These are phyloP conservation scores for Phenganax subtilis DNA, from an alignment of 92 coral and sea anemone species.

Conservation along the genomic window DNA sequence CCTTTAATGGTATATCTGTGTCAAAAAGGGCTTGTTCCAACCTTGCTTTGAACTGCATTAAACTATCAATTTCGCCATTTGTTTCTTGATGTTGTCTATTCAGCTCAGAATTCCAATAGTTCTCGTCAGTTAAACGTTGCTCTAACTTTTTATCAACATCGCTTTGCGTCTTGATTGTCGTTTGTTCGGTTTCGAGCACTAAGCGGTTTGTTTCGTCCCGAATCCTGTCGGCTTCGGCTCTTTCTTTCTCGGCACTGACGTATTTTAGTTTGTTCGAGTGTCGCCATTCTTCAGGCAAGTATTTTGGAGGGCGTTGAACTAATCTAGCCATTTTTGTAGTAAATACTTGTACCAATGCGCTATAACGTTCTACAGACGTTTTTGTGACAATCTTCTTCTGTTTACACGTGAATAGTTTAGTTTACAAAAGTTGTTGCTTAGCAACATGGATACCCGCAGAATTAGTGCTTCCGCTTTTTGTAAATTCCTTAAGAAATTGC, in stretches of 20 bases:
- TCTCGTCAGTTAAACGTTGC: conserved; percentile 78
- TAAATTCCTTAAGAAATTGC: background rate
- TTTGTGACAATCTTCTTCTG: background rate
- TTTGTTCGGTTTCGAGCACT: conserved; percentile 80
- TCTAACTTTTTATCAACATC: conserved; percentile 93
- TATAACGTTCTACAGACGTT: background rate
- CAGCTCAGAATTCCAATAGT: conserved; percentile 90
- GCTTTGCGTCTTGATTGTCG: conserved; percentile 76
- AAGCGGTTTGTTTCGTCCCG: conserved; percentile 91
- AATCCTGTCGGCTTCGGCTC: conserved; percentile 86
- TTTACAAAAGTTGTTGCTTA: conserved; percentile 42
- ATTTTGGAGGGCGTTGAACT: conserved; percentile 91
- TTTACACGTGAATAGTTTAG: conserved; percentile 1
- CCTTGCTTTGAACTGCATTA: conserved; percentile 74
- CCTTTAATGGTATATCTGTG: conserved; percentile 80
- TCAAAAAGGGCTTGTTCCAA: conserved; percentile 78
- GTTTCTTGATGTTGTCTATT: conserved; percentile 82
- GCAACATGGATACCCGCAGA: conserved; percentile 44
- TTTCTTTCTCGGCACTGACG: conserved; percentile 80
- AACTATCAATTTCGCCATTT: conserved; percentile 62
- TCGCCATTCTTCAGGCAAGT: conserved; percentile 95
- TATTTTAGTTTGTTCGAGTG: conserved; percentile 82
- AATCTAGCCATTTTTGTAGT: conserved; percentile 76
- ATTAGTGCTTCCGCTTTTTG: conserved; percentile 11
- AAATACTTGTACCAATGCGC: background rate